These are phyloP conservation scores for Gastrophysa polygoni DNA, from an alignment of 2,888 invertebrate species.

Conservation along the genomic window DNA sequence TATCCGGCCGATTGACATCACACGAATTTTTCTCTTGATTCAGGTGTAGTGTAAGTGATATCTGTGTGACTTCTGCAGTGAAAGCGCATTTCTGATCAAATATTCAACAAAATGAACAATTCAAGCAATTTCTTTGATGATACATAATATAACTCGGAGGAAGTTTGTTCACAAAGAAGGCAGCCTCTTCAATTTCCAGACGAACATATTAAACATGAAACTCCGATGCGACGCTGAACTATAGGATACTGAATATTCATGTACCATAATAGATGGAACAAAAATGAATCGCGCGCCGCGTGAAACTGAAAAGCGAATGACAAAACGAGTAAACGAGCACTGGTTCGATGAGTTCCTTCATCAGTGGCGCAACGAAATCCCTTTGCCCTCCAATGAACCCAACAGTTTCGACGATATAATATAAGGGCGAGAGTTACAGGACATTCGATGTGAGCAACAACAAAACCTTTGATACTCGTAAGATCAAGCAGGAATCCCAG, in stretches of 20 bases:
- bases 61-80: too few relatives aligned
- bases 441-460: too few relatives aligned
- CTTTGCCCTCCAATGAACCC: too few relatives aligned
- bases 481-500: too few relatives aligned
- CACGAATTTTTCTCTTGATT: too few relatives aligned
- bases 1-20: too few relatives aligned
- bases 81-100: too few relatives aligned
- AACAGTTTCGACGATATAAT: too few relatives aligned
- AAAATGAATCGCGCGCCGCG: constrained; percentile 37
- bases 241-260: constrained; percentile 35
- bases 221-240: constrained; percentile 4
- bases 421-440: too few relatives aligned
- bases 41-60: too few relatives aligned
- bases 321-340: constrained; percentile 27
- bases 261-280: constrained; percentile 36
- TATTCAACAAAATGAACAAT: neutral
- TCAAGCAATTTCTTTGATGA: neutral
- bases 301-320: constrained; percentile 19
- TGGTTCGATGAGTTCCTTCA: constrained; percentile 12
- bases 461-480: too few relatives aligned
- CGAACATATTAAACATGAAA: neutral
- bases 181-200: constrained; percentile 12
- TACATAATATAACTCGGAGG: neutral
- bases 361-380: constrained; percentile 11
- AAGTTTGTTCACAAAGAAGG: neutral